Conservation (phyloP, 2,113 vertebrate species). For the Psilopogon haemacephalus region DNA sequence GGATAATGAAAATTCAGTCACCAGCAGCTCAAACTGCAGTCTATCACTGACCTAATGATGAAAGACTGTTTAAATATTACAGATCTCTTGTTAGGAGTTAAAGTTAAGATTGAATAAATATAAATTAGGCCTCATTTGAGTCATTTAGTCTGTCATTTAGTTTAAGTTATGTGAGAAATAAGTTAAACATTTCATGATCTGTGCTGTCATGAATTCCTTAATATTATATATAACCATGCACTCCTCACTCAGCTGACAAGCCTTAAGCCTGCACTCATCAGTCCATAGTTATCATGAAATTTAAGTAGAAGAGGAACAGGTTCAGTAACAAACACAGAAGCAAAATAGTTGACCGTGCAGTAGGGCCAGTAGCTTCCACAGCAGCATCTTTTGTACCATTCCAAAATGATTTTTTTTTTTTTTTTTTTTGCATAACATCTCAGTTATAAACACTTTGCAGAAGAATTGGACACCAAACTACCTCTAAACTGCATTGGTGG, state of each 20-base stretch:
- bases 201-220: neutral
- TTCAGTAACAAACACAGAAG: neutral
- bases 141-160: neutral
- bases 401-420: neutral
- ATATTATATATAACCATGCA: neutral
- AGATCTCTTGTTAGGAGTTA: neutral
- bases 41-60: conserved; percentile 1
- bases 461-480: neutral
- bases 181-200: neutral
- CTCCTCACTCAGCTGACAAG: neutral
- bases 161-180: neutral
- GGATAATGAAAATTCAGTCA: conserved; percentile 11
- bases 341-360: neutral
- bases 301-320: neutral
- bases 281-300: neutral
- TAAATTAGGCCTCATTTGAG: neutral
- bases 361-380: neutral
- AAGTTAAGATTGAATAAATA: conserved; percentile 25
- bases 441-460: neutral
- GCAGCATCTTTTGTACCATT: neutral
- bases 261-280: neutral
- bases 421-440: neutral
- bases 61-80: conserved; percentile 20
- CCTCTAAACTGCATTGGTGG: neutral
- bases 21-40: neutral